Base-by-base conservation (phyloP, 2,797 vertebrate species). In the Hapalemur alaotrensis region DNA sequence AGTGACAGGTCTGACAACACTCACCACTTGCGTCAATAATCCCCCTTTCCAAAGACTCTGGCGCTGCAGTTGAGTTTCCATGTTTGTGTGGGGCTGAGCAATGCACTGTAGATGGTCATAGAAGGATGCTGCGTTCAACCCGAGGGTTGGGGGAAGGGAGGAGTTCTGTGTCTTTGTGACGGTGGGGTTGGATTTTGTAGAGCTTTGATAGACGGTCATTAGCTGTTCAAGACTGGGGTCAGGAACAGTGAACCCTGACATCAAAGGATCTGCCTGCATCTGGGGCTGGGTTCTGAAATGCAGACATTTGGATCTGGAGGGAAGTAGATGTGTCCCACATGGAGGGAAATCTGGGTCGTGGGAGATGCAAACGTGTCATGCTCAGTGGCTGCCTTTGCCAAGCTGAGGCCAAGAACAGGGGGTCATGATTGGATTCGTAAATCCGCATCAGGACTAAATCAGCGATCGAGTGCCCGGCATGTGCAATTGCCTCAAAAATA, bases 251-350 rank as follows among this genome's bases (percentile, higher is more conserved):
- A 65, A 25, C 41, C 5, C 48, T 28, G 32, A 8, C 25, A 7
- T 38, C 11, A 41, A 50, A 50, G 43, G 50, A 22, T 54, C 11
- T 6, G 38, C 20, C 17, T 35, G 38, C 23, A 12, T n/a, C 41
- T 61, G n/a, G n/a, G n/a, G 23, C 14, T 57, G 63, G 54, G 38
- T 57, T 82, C 69, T 84, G n/a, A 79, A 80, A 52, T 70, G 50
- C 30, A 75, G 46, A 79, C 35, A 13, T 89, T 73, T 94, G 61
- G 25, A 10, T 75, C 30, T 78, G 17, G n/a, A 95, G 28, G 30
- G 23, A 79, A 67, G 23, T 38, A 22, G 30, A 11, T 32, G 14
- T 14, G 41, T 54, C 65, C n/a, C 32, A 32, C 2, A 1, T 13
- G n/a, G 41, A 6, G 57, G 57, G 32, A 22, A 46, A 86, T 54